Evolutionary conservation across 2,797 vertebrate species (phyloP), one percentile per base, ranked within the genome.

Genomic region (Philypnodon macrostomus): DNA sequence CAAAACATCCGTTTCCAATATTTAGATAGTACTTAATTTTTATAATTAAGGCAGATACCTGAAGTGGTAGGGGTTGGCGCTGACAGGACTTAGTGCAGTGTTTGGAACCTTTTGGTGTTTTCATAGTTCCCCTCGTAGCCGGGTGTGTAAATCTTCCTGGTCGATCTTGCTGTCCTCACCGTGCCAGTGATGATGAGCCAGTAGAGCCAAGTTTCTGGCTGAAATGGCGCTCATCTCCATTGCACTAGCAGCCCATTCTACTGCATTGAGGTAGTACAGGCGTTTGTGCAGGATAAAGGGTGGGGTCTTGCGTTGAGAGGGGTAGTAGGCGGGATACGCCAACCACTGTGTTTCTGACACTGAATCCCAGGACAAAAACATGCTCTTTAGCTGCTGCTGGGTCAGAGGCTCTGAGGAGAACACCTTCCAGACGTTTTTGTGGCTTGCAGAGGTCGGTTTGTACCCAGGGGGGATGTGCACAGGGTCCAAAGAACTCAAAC

Each of bases 151-250:
- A 54, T 89, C 90, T n/a, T 97, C 93, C 75, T 97, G 96, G 75
- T 98, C 91, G 0, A 96, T 64, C 82, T 69, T 91, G 15, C 47
- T 15, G 0, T 2, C 2, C 58, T 89, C 80, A 2, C 62, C 51
- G 0, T 94, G 84, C 96, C 96, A 98, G 45, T 73, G 93, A 69
- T 97, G 93, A 53, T 92, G 90, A 1, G 94, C 92, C 1, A 98
- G 89, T 39, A 98, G 88, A 0, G 90, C 95, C 0, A 86, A 53
- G 1, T 98, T 98, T 45, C 93, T 88, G 47, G 91, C 95, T 0
- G 94, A 84, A 7, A 97, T 86, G 40, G 91, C 89, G 0, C 92
- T 93, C 91, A 97, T 93, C 78, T 98, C 96, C 92, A 97, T 92
- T 66, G 93, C 90, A 0, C 95, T 95, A 0, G 95, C 95, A 0